Evolutionary conservation across 2,113 vertebrate genomes (phyloP), one percentile per base, ranked within the genome.

Genomic region (Gallinago undulata): DNA sequence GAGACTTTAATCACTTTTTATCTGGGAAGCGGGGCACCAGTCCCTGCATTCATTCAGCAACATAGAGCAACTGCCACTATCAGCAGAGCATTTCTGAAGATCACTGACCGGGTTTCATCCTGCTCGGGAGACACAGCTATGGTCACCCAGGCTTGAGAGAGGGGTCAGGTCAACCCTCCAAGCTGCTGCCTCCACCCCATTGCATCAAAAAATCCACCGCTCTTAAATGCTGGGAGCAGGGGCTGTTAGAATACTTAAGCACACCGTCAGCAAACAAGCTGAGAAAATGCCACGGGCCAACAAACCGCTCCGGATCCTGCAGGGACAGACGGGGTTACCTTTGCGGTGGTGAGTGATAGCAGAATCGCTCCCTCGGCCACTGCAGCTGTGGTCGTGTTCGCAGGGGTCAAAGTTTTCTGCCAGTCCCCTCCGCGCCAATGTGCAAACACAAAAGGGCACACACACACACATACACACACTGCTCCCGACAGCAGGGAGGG

Each of bases 1-100:
- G 89, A 97, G 93, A 91, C 89, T 97, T 96, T 97, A 97, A 97
- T 97, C 97, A 97, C 97, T 96, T 97, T 97, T 97, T 97, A 97
- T 97, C 96, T 85, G 87, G 67, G 64, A 90, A 96, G 75, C 35
- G 0, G 62, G 55, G 87, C 62, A 89, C 41, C 84, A 39, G 37
- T 5, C 48, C 55, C 89, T 92, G 90, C 59, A 50, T 94, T 93
- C 78, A 79, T 95, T 84, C 91, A 87, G 83, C 74, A 81, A 88
- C 78, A 84, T 39, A 30, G 23, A 81, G 37, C 5, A 25, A 78
- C 63, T 2, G 2, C 73, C 0, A 3, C 84, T 95, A 94, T 64
- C 93, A 82, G 83, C 67, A 72, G 87, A 94, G 77, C 53, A 24
- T 85, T 94, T 67, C 87, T 94, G 88, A 88, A 94, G 89, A 93